Conservation (phyloP, 37 sponge, comb jelly and placozoan genomes). For the Ianthella basta region DNA sequence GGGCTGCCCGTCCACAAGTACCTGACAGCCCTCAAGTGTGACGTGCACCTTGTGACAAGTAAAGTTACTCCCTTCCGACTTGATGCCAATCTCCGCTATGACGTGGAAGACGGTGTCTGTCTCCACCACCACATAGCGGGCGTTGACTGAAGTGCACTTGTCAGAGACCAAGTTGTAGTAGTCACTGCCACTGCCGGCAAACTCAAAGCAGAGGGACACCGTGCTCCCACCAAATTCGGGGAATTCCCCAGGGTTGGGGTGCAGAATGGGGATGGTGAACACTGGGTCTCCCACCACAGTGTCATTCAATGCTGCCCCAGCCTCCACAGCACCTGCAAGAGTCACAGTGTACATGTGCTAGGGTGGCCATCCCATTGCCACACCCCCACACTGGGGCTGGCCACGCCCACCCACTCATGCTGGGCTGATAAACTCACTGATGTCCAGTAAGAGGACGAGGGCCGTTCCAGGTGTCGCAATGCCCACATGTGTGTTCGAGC, state of each 20-base stretch:
- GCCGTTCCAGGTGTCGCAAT: not conserved
- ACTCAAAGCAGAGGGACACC: conserved; percentile 63
- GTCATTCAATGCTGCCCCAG: not conserved
- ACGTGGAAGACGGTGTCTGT: conserved; percentile 31
- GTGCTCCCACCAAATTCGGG: conserved; percentile 3
- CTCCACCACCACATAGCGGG: conserved; percentile 28
- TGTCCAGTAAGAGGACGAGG: not conserved
- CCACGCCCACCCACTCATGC: too few species aligned
- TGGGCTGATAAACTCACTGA: too few species aligned
- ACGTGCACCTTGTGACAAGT: conserved; percentile 41
- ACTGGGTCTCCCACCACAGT: conserved; percentile 22
- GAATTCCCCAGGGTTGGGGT: too few species aligned
- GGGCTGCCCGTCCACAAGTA: conserved; percentile 7
- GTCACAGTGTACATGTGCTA: not conserved
- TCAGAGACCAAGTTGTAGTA: conserved; percentile 67
- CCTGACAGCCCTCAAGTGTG: conserved; percentile 43
- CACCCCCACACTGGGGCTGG: too few species aligned
- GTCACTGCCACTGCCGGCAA: conserved; percentile 37
- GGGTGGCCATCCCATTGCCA: not conserved
- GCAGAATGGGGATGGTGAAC: not conserved
- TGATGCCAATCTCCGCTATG: conserved; percentile 54
- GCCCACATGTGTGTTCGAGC: not conserved
- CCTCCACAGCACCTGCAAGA: not conserved
- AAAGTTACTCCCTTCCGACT: conserved; percentile 30
- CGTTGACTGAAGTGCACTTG: conserved; percentile 66